A percentile compares a stretch with the other conserved stretches of the same genome.
Evolutionary conservation across 2,888 invertebrate species (phyloP).

Genomic region (Pediacus dermestoides): DNA sequence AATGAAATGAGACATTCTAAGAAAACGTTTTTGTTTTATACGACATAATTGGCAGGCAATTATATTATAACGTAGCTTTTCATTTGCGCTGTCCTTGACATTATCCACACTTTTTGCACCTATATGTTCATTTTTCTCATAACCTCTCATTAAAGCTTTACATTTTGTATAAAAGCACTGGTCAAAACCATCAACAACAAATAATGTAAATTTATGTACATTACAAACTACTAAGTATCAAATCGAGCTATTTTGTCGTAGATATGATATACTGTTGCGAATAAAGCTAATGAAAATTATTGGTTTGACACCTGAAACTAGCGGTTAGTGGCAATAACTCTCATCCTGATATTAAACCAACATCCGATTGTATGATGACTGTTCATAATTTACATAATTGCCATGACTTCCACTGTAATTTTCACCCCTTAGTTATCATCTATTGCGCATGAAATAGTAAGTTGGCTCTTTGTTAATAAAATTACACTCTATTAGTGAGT

Average conservation of each 20-base stretch:
- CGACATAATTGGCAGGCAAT: too few relatives aligned
- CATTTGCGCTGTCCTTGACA: too few relatives aligned
- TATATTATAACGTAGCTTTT: too few relatives aligned
- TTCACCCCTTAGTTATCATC: too few relatives aligned
- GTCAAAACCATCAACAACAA: conserved; percentile 1
- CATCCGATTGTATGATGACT: conserved; percentile 11
- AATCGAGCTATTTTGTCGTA: conserved; percentile 4
- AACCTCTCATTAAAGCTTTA: too few relatives aligned
- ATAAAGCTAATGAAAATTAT: conserved; percentile 10
- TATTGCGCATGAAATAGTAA: too few relatives aligned
- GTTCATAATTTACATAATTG: conserved; percentile 12
- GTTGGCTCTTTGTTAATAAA: too few relatives aligned
- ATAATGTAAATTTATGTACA: conserved; percentile 7
- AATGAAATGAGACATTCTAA: too few relatives aligned
- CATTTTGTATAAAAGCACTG: neutral
- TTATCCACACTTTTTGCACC: too few relatives aligned
- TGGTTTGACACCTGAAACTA: conserved; percentile 12
- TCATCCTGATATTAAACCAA: conserved; percentile 5
- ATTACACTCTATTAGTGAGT: too few relatives aligned
- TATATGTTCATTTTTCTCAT: too few relatives aligned
- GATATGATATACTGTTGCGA: conserved; percentile 6
- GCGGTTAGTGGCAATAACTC: conserved; percentile 11
- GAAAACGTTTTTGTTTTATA: too few relatives aligned
- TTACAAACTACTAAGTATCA: conserved; percentile 1
- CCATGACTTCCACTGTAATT: conserved; percentile 8